These are phyloP conservation scores for Heliconius hewitsoni DNA, from an alignment of 1,140 invertebrate genomes.

Conservation along the genomic window DNA sequence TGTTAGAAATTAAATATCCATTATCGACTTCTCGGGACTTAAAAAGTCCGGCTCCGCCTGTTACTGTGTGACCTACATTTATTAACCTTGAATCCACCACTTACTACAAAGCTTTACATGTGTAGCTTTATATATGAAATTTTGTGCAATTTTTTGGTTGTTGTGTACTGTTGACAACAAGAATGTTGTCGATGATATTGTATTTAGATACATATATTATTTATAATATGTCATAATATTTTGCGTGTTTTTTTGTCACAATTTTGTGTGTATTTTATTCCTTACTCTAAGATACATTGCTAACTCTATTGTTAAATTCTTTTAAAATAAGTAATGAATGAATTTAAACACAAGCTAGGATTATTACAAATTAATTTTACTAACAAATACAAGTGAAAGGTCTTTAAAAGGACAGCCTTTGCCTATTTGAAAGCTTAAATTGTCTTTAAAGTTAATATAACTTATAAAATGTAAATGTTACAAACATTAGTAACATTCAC, in stretches of 20 bases:
- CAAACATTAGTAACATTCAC: background rate
- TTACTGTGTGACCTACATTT: constrained; percentile 29
- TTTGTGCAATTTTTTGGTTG: background rate
- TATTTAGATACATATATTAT: background rate
- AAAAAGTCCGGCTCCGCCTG: constrained; percentile 27
- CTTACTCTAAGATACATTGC: background rate
- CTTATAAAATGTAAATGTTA: background rate
- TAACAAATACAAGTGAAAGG: background rate
- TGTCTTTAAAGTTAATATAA: background rate
- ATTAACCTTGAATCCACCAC: constrained; percentile 9
- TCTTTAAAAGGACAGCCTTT: background rate
- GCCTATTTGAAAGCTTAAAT: background rate
- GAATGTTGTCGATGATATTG: background rate
- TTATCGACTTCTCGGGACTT: background rate
- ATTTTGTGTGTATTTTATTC: background rate
- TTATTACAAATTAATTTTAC: background rate
- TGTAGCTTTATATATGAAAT: background rate
- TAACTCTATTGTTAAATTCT: too few species aligned
- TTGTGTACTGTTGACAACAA: background rate
- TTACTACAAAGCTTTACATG: constrained; percentile 13
- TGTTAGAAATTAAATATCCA: background rate
- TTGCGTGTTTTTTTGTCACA: too few species aligned
- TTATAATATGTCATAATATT: too few species aligned
- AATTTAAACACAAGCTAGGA: too few species aligned
- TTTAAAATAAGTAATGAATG: too few species aligned